A percentile compares a stretch with the other conserved stretches of the same genome.
Conservation (phyloP, 2,113 vertebrate genomes). For the Ardeotis arabs region DNA sequence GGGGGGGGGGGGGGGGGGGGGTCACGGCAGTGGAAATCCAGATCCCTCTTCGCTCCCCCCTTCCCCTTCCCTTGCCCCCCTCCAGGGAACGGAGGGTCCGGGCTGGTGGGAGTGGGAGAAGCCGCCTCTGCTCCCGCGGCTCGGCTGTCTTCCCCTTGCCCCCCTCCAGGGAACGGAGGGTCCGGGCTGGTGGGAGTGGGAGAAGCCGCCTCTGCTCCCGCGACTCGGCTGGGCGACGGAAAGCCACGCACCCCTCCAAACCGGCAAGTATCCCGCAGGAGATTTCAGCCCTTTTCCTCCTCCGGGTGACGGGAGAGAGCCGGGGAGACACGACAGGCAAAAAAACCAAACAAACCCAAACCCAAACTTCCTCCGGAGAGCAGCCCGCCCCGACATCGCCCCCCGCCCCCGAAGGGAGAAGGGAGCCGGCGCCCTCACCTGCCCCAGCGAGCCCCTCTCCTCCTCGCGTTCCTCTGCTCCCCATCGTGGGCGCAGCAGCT, state of each 20-base stretch:
- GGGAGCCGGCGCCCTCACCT: conserved; percentile 33
- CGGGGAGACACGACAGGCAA: too few relatives aligned
- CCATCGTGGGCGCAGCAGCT: conserved; percentile 21
- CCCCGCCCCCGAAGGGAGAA: not conserved
- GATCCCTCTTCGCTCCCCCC: not conserved
- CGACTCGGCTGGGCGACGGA: not conserved
- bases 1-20: too few relatives aligned
- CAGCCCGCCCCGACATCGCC: not conserved
- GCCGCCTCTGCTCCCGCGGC: not conserved
- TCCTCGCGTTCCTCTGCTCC: not conserved
- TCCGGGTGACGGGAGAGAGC: too few relatives aligned
- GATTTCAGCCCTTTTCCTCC: not conserved
- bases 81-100: not conserved
- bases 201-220: not conserved
- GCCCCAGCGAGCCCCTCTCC: conserved; percentile 26
- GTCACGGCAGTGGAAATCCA: not conserved
- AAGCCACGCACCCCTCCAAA: not conserved
- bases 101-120: not conserved
- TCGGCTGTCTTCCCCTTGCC: not conserved
- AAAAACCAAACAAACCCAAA: too few relatives aligned
- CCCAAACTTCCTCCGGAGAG: not conserved
- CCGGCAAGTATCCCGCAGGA: not conserved
- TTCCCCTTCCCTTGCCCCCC: not conserved
- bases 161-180: not conserved
- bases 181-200: not conserved